Percentiles rank a stretch among this genome's conserved stretches.
phyloP scores from a whole-genome alignment of 2,888 invertebrate species.

The Protodeltote pygarga region DNA sequence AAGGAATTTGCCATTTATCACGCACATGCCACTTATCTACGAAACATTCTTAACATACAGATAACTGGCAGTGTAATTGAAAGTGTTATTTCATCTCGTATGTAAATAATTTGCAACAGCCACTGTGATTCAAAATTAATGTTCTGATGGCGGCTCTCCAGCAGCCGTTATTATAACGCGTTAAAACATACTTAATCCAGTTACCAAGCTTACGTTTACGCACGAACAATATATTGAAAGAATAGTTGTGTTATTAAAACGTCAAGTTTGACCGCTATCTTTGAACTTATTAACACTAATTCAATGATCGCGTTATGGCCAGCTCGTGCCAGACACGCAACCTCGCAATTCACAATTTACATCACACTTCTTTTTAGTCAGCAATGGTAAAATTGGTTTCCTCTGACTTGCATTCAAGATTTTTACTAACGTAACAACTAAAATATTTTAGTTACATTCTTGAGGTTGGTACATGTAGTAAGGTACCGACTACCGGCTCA shows the following conservation, averaged over 20 bases:
- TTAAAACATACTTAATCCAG: constrained; percentile 14
- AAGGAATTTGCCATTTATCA: constrained; percentile 82
- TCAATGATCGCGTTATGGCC: constrained; percentile 75
- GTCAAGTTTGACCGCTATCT: constrained; percentile 64
- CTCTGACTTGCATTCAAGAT: constrained; percentile 53
- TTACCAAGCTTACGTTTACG: constrained; percentile 39
- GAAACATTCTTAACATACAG: constrained; percentile 55
- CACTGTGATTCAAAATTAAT: constrained; percentile 52
- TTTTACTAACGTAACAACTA: constrained; percentile 55
- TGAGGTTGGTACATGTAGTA: too few relatives aligned
- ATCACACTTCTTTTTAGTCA: constrained; percentile 58
- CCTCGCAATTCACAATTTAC: constrained; percentile 71
- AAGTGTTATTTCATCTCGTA: constrained; percentile 47
- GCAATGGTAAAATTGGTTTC: constrained; percentile 58
- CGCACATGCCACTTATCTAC: constrained; percentile 67
- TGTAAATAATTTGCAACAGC: constrained; percentile 53
- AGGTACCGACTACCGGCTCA: constrained; percentile 42
- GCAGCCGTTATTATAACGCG: constrained; percentile 12
- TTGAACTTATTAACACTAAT: constrained; percentile 74
- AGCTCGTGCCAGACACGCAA: constrained; percentile 69
- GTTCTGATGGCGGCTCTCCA: constrained; percentile 23
- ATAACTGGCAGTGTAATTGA: constrained; percentile 55
- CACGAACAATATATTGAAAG: constrained; percentile 38
- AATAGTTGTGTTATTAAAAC: constrained; percentile 56
- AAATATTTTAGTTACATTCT: constrained; percentile 52